Percentiles rank a stretch among this genome's conserved stretches.
phyloP scores from a whole-genome alignment of 2,888 invertebrate species.

The Limulus polyphemus region DNA sequence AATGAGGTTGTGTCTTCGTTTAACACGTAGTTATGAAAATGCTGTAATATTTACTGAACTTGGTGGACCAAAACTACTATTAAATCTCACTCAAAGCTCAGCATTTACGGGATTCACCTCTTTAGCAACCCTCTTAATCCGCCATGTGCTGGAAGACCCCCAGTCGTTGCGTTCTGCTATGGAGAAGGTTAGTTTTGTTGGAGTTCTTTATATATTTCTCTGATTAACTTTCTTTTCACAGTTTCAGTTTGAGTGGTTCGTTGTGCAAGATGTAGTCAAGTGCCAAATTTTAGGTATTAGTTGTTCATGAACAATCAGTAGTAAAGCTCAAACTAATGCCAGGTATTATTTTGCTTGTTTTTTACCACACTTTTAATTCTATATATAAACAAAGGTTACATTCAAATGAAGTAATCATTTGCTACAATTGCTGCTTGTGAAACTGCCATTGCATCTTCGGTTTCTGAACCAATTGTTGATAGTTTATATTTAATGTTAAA shows the following conservation, averaged over 20 bases:
- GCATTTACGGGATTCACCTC: constrained; percentile 61
- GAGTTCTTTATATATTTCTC: not conserved
- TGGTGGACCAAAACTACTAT: constrained; percentile 58
- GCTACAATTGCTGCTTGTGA: no score
- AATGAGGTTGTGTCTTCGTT: constrained; percentile 56
- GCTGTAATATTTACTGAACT: constrained; percentile 57
- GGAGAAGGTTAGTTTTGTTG: constrained; percentile 49
- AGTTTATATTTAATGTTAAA: no score
- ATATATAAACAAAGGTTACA: no score
- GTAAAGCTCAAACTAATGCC: no score
- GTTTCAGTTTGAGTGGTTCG: not conserved
- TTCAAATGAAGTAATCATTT: no score
- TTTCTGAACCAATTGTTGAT: no score
- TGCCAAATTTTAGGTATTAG: no score
- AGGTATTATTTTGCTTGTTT: not conserved
- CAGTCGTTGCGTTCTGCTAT: constrained; percentile 56
- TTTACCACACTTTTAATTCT: not conserved
- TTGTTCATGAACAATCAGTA: no score
- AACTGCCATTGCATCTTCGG: no score
- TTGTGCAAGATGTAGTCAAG: no score
- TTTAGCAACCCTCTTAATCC: constrained; percentile 58
- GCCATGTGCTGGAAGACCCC: constrained; percentile 66
- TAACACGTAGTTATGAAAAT: constrained; percentile 58
- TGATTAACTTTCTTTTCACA: not conserved
- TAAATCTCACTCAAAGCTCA: constrained; percentile 55